These are phyloP conservation scores for Anolis sagrei DNA, from an alignment of 2,113 vertebrate genomes.

Conservation along the genomic window DNA sequence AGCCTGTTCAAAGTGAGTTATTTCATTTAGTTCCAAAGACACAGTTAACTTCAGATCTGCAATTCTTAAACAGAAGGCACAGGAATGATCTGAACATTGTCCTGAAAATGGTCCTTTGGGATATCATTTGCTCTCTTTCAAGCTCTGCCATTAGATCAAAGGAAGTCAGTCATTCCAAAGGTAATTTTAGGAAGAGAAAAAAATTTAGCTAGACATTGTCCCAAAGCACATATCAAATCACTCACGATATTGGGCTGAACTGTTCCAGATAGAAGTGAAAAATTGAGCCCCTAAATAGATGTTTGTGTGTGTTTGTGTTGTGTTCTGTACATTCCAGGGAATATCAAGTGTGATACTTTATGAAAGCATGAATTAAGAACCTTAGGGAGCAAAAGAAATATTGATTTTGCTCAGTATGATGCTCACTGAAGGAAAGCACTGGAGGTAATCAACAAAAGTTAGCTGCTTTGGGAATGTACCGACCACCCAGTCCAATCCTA, in stretches of 20 bases:
- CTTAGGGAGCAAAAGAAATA: conserved; percentile 67
- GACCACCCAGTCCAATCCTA: neutral
- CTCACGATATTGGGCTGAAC: conserved; percentile 17
- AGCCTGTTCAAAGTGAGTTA: conserved; percentile 41
- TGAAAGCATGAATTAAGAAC: conserved; percentile 67
- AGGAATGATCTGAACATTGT: conserved; percentile 8
- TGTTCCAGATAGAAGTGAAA: conserved; percentile 26
- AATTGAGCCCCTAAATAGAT: conserved; percentile 37
- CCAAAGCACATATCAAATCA: conserved; percentile 38
- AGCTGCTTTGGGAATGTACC: conserved; percentile 25
- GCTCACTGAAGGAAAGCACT: conserved; percentile 54
- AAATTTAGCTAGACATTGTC: neutral
- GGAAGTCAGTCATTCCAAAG: conserved; percentile 1
- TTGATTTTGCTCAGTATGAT: conserved; percentile 64
- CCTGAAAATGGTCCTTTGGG: conserved; percentile 15
- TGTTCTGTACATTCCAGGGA: conserved; percentile 47
- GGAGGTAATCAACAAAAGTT: conserved; percentile 45
- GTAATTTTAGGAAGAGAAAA: neutral
- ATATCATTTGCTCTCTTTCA: conserved; percentile 27
- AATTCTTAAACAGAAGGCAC: conserved; percentile 34
- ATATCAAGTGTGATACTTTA: conserved; percentile 65
- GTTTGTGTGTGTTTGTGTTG: conserved; percentile 40
- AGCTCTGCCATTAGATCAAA: conserved; percentile 32
- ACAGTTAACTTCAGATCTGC: conserved; percentile 46
- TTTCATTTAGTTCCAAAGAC: conserved; percentile 42